Evolutionary conservation across 2,797 vertebrate species (phyloP).

Genomic region (Fundulus diaphanus): DNA sequence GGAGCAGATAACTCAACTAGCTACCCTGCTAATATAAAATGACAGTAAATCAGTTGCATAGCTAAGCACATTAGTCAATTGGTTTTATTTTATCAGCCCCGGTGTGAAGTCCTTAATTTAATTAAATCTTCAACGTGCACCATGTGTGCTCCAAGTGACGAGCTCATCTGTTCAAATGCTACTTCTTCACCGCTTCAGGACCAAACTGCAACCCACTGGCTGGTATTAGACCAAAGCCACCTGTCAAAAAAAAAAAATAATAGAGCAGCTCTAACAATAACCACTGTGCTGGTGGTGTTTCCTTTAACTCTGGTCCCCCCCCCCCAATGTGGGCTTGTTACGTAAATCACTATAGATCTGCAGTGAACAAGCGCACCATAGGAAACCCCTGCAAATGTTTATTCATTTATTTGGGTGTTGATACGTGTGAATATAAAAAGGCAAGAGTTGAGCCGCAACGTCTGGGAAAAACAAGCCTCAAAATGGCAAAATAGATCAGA

Average conservation of each 20-base stretch:
- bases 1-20: no score
- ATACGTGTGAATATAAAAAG: neutral
- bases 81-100: neutral
- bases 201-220: neutral
- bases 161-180: neutral
- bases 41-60: no score
- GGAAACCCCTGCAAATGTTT: neutral
- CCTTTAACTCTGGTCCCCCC: neutral
- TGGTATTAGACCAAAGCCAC: neutral
- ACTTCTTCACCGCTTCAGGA: neutral
- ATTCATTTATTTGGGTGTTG: neutral
- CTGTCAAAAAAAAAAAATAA: neutral
- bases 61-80: no score
- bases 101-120: neutral
- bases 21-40: neutral
- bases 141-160: no score
- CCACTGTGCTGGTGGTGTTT: neutral
- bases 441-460: neutral
- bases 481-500: neutral
- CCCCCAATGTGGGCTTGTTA: neutral
- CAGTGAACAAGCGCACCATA: neutral
- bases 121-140: no score
- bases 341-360: slow-evolving; percentile 4
- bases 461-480: neutral
- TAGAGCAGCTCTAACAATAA: neutral